Conservation (phyloP, 1,140 invertebrate species). For the Leptinotarsa lineolata region DNA sequence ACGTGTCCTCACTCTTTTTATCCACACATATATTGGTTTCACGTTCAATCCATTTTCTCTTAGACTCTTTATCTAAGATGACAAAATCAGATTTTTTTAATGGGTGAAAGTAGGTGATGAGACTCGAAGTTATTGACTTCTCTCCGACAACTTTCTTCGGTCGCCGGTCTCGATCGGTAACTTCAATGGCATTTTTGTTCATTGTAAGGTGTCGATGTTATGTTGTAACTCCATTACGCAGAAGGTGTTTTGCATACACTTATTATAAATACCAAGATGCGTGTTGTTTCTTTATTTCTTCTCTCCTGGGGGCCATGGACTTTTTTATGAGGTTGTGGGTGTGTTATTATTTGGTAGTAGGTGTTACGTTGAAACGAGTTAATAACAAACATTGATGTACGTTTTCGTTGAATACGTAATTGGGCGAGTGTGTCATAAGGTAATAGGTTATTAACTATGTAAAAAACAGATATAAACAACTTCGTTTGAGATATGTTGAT, state of each 20-base stretch:
- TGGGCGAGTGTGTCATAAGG: no score
- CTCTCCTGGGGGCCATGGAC: background rate
- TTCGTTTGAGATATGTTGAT: no score
- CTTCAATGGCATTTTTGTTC: constrained; percentile 11
- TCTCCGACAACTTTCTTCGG: background rate
- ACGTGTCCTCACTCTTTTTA: no score
- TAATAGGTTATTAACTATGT: no score
- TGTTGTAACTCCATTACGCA: constrained; percentile 3
- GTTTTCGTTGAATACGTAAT: no score
- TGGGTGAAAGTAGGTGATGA: constrained; percentile 39
- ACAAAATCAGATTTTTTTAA: constrained; percentile 20
- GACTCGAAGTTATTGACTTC: constrained; percentile 34
- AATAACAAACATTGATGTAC: background rate
- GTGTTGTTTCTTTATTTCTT: background rate
- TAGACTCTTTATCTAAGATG: background rate
- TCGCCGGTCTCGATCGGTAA: background rate
- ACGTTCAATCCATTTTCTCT: background rate
- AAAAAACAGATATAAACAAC: no score
- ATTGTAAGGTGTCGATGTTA: constrained; percentile 17
- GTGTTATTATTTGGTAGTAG: background rate
- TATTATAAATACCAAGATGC: background rate
- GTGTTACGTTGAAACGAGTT: background rate
- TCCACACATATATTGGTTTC: background rate
- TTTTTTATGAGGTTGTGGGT: background rate
- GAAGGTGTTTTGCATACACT: constrained; percentile 1